Base-by-base conservation (phyloP, 2,797 vertebrate species). In the Sebastes nivosus region DNA sequence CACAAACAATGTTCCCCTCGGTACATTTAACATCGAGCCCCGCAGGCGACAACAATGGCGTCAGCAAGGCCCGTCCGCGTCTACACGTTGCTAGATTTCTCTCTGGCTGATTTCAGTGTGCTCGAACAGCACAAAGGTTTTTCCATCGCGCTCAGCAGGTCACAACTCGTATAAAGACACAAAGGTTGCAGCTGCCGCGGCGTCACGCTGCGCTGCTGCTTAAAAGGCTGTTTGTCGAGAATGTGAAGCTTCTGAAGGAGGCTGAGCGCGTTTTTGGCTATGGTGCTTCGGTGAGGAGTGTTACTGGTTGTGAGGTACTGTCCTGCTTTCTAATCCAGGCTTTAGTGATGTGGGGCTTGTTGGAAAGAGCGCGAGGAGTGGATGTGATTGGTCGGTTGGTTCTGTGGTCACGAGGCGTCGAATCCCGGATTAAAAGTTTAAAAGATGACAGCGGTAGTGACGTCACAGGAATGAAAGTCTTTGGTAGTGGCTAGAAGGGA, bases 41-140 rank as follows among this genome's bases (percentile, higher is more conserved):
- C 4, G 22, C 77, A 6, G 77, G 72, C 61, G 1, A 92, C 86
- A 94, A 95, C 93, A 95, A 95, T 93, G 89, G 89, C 84, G 72
- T 89, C 90, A 89, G 89, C 84, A 73, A 63, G 82, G 87, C 79
- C 75, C 32, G 54, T 87, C 80, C 72, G 27, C 30, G 22, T 94
- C 94, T 84, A 85, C 91, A 88, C 84, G 65, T 90, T 96, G 93
- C 95, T 94, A 93, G 95, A 96, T 96, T 83, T 94, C 92, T 95
- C 95, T 96, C 72, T 90, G 93, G 88, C 85, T 87, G 72, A 80
- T 79, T 77, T 80, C 83, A 80, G 87, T 46, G 55, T 84, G 92
- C 93, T 90, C 81, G 24, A 83, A 84, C 93, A 94, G 91, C 94
- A 94, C 94, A 91, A 88, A 90, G 86, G 81, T 81, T 64, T 65